These are phyloP conservation scores for Osedax fenrisi DNA, from an alignment of 2,888 invertebrate genomes.

Conservation along the genomic window DNA sequence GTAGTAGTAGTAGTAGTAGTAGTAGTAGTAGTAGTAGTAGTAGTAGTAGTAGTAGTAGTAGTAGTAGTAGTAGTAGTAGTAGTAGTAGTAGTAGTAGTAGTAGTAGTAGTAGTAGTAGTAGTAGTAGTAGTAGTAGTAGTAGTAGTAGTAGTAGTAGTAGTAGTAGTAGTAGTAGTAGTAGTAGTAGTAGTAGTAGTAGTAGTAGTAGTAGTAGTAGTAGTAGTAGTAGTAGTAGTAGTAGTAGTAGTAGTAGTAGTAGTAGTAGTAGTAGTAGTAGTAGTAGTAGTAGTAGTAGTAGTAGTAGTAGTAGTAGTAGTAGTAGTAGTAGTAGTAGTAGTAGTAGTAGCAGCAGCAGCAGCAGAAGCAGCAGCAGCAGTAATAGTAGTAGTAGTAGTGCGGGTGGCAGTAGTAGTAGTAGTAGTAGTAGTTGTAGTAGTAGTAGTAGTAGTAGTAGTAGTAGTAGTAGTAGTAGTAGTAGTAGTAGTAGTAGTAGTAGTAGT, in stretches of 20 bases:
- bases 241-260: conserved; percentile 15
- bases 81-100: conserved; percentile 9
- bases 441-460: background rate
- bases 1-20: conserved; percentile 3
- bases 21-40: conserved; percentile 13
- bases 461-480: background rate
- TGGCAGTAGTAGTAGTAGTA: conserved; percentile 7
- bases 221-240: conserved; percentile 13
- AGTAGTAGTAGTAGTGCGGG: too few species aligned
- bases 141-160: conserved; percentile 12
- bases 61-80: conserved; percentile 2
- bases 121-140: conserved; percentile 15
- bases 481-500: background rate
- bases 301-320: conserved; percentile 17
- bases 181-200: conserved; percentile 15
- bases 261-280: conserved; percentile 15
- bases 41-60: background rate
- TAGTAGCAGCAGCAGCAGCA: background rate
- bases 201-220: conserved; percentile 15
- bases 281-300: conserved; percentile 13
- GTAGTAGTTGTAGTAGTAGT: conserved; percentile 14
- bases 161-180: conserved; percentile 13
- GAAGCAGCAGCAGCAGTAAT: too few species aligned
- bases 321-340: conserved; percentile 12
- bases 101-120: conserved; percentile 9